Evolutionary conservation across 1,140 invertebrate genomes (phyloP).

Genomic region (Drosophila ohnishii): DNA sequence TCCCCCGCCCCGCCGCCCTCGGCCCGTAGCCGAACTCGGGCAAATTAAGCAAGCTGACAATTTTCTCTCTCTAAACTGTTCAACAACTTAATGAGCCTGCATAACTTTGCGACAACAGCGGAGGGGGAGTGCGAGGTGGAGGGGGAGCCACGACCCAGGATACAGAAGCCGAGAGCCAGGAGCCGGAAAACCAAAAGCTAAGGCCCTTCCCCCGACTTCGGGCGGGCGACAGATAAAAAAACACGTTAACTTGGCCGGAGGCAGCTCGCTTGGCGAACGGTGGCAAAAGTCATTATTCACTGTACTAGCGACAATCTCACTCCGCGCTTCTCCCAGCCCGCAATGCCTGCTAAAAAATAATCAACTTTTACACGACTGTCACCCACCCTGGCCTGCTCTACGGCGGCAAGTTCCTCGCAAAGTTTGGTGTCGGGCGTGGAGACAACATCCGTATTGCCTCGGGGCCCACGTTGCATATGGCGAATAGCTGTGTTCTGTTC

Average conservation of each 20-base stretch:
- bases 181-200: conserved; percentile 30
- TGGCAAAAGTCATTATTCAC: conserved; percentile 79
- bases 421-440: conserved; percentile 62
- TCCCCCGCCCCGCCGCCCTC: background rate
- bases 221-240: conserved; percentile 55
- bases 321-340: conserved; percentile 1
- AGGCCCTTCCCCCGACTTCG: conserved; percentile 43
- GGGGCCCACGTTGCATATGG: conserved; percentile 66
- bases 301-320: conserved; percentile 63
- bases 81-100: conserved; percentile 82
- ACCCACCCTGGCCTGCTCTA: conserved; percentile 22
- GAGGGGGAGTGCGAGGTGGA: background rate
- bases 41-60: conserved; percentile 81
- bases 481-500: conserved; percentile 39
- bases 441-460: conserved; percentile 73
- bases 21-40: conserved; percentile 34
- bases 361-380: conserved; percentile 79
- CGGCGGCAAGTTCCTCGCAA: conserved; percentile 72
- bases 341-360: conserved; percentile 72
- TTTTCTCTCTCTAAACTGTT: conserved; percentile 81
- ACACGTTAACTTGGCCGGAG: conserved; percentile 74
- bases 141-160: conserved; percentile 1
- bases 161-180: conserved; percentile 1
- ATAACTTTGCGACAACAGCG: conserved; percentile 74
- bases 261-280: conserved; percentile 53